phyloP scores from a whole-genome alignment of 2,888 invertebrate species.

The Didymodactylos carnosus region DNA sequence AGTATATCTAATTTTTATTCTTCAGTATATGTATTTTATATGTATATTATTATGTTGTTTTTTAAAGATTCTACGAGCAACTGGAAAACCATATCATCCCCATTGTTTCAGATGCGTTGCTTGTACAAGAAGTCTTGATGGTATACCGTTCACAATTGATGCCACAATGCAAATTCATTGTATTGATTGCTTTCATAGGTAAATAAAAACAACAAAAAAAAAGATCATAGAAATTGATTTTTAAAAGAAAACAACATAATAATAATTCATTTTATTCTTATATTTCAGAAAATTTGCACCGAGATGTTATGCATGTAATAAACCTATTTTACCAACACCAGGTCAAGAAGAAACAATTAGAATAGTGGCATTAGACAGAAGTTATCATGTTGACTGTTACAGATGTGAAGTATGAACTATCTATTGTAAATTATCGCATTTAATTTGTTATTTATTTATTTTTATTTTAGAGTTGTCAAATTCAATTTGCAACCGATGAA shows the following conservation, averaged over 20 bases:
- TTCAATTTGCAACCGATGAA: constrained; percentile 37
- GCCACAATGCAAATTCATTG: constrained; percentile 94
- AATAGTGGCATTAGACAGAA: constrained; percentile 85
- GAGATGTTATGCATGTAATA: constrained; percentile 79
- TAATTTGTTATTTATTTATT: constrained; percentile 48
- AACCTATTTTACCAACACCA: constrained; percentile 88
- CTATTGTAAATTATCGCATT: background rate
- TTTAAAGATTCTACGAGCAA: constrained; percentile 59
- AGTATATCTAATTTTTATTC: constrained; percentile 28
- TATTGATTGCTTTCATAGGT: constrained; percentile 95
- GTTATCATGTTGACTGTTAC: constrained; percentile 86
- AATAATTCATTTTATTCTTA: constrained; percentile 18
- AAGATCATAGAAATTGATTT: background rate
- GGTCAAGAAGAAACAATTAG: constrained; percentile 91
- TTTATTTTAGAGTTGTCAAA: constrained; percentile 60
- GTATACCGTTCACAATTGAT: constrained; percentile 94
- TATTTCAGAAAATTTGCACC: constrained; percentile 71
- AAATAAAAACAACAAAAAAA: constrained; percentile 45
- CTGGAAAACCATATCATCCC: constrained; percentile 95
- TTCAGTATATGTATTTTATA: background rate
- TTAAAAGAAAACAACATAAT: background rate
- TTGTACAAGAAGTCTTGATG: constrained; percentile 79
- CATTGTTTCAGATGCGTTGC: constrained; percentile 71
- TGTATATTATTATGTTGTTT: background rate
- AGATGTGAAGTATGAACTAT: constrained; percentile 34